A percentile compares a stretch with the other conserved stretches of the same genome.
Evolutionary conservation across 2,888 invertebrate genomes (phyloP).

Genomic region (Sinopyrophorus schimmeli): DNA sequence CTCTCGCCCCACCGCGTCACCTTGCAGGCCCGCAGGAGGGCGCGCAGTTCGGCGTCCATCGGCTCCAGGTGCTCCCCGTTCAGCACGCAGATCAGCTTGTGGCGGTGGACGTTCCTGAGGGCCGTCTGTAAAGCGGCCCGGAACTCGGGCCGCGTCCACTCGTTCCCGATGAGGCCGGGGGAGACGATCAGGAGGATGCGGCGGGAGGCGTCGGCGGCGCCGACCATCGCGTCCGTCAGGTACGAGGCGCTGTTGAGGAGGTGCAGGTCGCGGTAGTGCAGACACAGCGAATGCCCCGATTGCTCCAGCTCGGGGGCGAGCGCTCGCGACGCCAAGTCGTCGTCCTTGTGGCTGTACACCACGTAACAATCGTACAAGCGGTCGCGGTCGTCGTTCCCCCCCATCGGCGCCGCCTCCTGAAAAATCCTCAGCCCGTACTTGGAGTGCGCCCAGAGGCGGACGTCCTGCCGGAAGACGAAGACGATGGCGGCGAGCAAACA

Average conservation of each 20-base stretch:
- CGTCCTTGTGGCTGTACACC: conserved; percentile 82
- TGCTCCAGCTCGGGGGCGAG: conserved; percentile 76
- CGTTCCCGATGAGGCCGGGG: conserved; percentile 77
- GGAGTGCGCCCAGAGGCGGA: conserved; percentile 78
- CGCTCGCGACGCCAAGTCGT: conserved; percentile 69
- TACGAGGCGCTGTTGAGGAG: conserved; percentile 65
- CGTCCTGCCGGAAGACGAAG: conserved; percentile 76
- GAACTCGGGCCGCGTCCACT: conserved; percentile 83
- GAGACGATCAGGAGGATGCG: conserved; percentile 80
- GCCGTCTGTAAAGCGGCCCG: conserved; percentile 79
- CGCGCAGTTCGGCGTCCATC: conserved; percentile 76
- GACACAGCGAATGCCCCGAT: conserved; percentile 67
- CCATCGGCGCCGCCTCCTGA: conserved; percentile 62
- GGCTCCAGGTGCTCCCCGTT: conserved; percentile 73
- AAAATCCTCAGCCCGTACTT: conserved; percentile 77
- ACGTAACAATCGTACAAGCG: conserved; percentile 81
- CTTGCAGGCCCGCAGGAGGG: conserved; percentile 71
- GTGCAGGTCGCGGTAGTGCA: conserved; percentile 68
- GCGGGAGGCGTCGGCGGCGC: conserved; percentile 66
- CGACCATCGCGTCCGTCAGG: conserved; percentile 64
- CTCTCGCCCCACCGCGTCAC: conserved; percentile 76
- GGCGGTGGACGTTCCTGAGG: conserved; percentile 67
- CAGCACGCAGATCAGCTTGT: conserved; percentile 63
- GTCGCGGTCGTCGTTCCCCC: conserved; percentile 55
- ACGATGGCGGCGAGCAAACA: conserved; percentile 69